phyloP scores from a whole-genome alignment of 2,888 invertebrate genomes.

The Eupithecia subfuscata region DNA sequence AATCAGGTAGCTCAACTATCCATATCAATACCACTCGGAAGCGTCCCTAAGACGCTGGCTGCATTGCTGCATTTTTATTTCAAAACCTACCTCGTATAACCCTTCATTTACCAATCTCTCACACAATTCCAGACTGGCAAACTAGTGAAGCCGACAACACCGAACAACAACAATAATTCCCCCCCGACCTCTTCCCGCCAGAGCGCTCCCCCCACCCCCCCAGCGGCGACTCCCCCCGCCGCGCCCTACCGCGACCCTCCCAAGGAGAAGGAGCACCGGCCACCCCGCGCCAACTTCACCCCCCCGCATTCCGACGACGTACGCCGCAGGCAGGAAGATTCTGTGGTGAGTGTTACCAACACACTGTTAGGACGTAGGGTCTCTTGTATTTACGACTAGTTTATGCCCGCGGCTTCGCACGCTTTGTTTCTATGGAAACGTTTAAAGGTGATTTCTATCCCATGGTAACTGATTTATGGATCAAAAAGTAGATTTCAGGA shows the following conservation, averaged over 20 bases:
- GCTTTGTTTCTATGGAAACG: too few species aligned
- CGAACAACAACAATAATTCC: conserved; percentile 56
- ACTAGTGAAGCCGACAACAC: conserved; percentile 81
- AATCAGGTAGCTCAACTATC: too few species aligned
- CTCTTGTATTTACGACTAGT: too few species aligned
- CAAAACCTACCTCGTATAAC: background rate
- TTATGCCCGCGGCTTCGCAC: too few species aligned
- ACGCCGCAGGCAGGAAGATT: conserved; percentile 48
- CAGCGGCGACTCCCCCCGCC: conserved; percentile 39
- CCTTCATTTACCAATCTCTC: background rate
- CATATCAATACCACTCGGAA: too few species aligned
- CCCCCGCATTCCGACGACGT: conserved; percentile 50
- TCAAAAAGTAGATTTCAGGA: too few species aligned
- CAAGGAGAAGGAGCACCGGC: conserved; percentile 56
- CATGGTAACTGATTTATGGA: too few species aligned
- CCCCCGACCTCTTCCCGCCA: conserved; percentile 44
- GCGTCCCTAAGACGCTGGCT: too few species aligned
- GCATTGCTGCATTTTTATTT: background rate
- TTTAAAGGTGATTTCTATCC: too few species aligned
- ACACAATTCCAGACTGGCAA: conserved; percentile 81
- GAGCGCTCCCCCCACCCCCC: conserved; percentile 49
- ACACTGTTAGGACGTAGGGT: too few species aligned
- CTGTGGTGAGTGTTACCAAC: conserved; percentile 6
- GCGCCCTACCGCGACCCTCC: conserved; percentile 39
- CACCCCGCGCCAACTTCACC: conserved; percentile 57